These are phyloP conservation scores for Drosophila sordidula DNA, from an alignment of 2,888 invertebrate genomes.

Conservation along the genomic window DNA sequence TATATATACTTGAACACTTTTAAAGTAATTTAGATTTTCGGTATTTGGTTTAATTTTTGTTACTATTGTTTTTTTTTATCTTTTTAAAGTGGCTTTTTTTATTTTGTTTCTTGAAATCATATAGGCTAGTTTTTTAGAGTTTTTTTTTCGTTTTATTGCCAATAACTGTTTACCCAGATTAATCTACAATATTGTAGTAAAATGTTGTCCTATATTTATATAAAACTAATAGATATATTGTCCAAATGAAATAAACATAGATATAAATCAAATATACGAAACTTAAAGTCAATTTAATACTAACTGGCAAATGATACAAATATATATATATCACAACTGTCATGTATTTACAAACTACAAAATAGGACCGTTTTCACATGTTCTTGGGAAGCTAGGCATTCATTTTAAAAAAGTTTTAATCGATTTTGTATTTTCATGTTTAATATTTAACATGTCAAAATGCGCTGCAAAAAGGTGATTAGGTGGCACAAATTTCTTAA, in stretches of 20 bases:
- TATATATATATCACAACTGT: slow-evolving; percentile 10
- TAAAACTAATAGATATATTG: slow-evolving; percentile 28
- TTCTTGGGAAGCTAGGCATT: neutral
- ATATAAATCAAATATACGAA: slow-evolving; percentile 15
- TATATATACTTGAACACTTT: slow-evolving; percentile 49
- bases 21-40: slow-evolving; percentile 18
- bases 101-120: slow-evolving; percentile 13
- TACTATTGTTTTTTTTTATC: slow-evolving; percentile 18
- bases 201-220: slow-evolving; percentile 56
- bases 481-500: no score
- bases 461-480: no score
- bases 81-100: slow-evolving; percentile 8
- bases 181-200: slow-evolving; percentile 49
- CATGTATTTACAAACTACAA: neutral
- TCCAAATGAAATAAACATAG: slow-evolving; percentile 27
- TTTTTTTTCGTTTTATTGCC: slow-evolving; percentile 44
- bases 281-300: slow-evolving; percentile 14
- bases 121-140: slow-evolving; percentile 37
- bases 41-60: slow-evolving; percentile 25
- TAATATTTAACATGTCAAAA: no score
- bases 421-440: no score
- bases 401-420: no score
- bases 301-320: slow-evolving; percentile 6
- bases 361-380: neutral
- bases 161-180: slow-evolving; percentile 54